A percentile compares a stretch with the other conserved stretches of the same genome.
Conservation (phyloP, 2,888 invertebrate species). For the Cryptops parisi region DNA sequence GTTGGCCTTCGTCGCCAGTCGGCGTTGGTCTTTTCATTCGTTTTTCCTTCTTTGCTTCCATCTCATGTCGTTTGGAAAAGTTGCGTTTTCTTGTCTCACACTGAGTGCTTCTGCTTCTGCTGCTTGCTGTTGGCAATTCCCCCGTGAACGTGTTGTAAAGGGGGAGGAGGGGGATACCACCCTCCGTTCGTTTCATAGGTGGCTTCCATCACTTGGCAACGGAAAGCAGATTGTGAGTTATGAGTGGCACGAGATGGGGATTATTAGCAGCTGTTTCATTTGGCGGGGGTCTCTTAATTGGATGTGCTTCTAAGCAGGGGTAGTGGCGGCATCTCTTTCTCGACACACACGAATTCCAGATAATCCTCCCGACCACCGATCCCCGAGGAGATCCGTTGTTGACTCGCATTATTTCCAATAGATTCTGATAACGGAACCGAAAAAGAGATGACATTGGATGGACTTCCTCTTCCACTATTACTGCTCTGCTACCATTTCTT, state of each 20-base stretch:
- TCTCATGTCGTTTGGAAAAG: too few species aligned
- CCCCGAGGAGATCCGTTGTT: conserved; percentile 9
- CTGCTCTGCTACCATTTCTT: too few species aligned
- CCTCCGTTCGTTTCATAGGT: background rate
- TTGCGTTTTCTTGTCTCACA: too few species aligned
- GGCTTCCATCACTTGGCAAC: background rate
- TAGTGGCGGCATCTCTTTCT: conserved; percentile 1
- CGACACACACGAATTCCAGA: background rate
- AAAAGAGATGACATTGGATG: conserved; percentile 2
- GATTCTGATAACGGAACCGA: conserved; percentile 8
- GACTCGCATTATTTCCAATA: conserved; percentile 11
- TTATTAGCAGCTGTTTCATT: conserved; percentile 15
- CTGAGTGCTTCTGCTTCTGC: too few species aligned
- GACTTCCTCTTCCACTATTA: background rate
- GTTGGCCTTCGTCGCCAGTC: background rate
- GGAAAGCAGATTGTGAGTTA: conserved; percentile 10
- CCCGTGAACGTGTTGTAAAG: background rate
- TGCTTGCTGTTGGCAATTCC: too few species aligned
- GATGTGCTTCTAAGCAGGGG: conserved; percentile 10
- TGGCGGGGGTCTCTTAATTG: conserved; percentile 11
- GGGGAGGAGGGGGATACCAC: background rate
- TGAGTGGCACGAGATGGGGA: conserved; percentile 15
- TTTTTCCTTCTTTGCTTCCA: too few species aligned
- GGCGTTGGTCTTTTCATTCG: conserved; percentile 7
- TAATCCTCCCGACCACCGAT: conserved; percentile 6